phyloP scores from a whole-genome alignment of 1,140 invertebrate species.

The Penaeus vannamei region DNA sequence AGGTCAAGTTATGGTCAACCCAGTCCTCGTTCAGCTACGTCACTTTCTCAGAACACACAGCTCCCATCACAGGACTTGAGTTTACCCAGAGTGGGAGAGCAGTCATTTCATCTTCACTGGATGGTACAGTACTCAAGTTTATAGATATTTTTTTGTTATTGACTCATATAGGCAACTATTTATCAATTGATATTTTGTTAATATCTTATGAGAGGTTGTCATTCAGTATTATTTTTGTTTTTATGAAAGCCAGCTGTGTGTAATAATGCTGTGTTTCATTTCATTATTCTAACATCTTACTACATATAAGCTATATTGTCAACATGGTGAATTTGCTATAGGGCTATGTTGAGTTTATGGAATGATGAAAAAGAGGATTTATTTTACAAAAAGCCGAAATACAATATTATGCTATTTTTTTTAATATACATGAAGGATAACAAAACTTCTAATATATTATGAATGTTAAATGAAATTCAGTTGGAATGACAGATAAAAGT shows the following conservation, averaged over 20 bases:
- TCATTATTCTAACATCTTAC: background rate
- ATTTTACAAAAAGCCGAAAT: no score
- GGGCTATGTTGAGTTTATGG: no score
- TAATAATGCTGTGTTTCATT: background rate
- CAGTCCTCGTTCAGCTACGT: slow-evolving; percentile 93
- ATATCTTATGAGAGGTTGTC: background rate
- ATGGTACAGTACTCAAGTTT: slow-evolving; percentile 75
- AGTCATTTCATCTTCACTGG: slow-evolving; percentile 89
- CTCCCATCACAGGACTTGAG: slow-evolving; percentile 83
- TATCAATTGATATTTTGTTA: background rate
- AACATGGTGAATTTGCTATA: no score
- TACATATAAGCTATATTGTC: no score
- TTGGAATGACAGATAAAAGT: no score
- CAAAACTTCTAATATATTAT: no score
- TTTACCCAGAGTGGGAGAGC: slow-evolving; percentile 95
- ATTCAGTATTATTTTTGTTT: background rate
- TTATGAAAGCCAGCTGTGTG: background rate
- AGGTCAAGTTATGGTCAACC: slow-evolving; percentile 95
- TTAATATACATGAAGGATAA: no score
- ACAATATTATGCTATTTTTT: no score
- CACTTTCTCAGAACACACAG: slow-evolving; percentile 92
- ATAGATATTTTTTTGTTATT: background rate
- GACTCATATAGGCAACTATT: background rate
- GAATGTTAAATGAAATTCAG: no score
- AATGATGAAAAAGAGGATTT: no score